Percentiles rank a stretch among this genome's conserved stretches.
Evolutionary conservation across 2,888 invertebrate species (phyloP).

Genomic region (Cecidostiba fungosa): DNA sequence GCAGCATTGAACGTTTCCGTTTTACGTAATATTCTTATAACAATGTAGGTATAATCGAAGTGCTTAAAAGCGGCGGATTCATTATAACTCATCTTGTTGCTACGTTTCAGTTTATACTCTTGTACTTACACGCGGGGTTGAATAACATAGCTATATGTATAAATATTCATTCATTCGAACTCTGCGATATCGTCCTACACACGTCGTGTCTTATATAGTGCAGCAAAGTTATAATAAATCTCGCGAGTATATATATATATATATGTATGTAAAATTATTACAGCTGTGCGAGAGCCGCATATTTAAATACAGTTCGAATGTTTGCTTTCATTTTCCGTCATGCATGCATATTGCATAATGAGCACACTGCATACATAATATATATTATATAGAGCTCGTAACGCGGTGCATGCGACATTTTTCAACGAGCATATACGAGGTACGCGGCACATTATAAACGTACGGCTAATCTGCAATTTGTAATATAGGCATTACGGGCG

Average conservation of each 20-base stretch:
- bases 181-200: conserved; percentile 10
- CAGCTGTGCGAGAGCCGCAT: background rate
- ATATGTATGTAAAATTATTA: background rate
- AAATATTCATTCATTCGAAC: conserved; percentile 29
- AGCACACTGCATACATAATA: too few species aligned
- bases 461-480: background rate
- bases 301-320: conserved; percentile 40
- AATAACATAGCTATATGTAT: too few species aligned
- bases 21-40: conserved; percentile 49
- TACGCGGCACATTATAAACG: background rate
- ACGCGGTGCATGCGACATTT: too few species aligned
- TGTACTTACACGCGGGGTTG: background rate
- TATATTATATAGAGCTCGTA: too few species aligned
- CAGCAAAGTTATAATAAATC: background rate
- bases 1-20: conserved; percentile 55
- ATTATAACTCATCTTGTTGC: conserved; percentile 23
- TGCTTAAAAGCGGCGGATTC: conserved; percentile 33
- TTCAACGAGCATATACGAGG: too few species aligned
- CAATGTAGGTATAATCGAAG: conserved; percentile 35
- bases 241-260: background rate
- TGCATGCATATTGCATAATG: conserved; percentile 22
- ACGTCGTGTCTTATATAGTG: too few species aligned
- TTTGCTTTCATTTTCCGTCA: conserved; percentile 55
- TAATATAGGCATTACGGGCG: background rate
- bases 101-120: too few species aligned